Conservation (phyloP, 2,888 invertebrate genomes). For the Heliconius ethilla region DNA sequence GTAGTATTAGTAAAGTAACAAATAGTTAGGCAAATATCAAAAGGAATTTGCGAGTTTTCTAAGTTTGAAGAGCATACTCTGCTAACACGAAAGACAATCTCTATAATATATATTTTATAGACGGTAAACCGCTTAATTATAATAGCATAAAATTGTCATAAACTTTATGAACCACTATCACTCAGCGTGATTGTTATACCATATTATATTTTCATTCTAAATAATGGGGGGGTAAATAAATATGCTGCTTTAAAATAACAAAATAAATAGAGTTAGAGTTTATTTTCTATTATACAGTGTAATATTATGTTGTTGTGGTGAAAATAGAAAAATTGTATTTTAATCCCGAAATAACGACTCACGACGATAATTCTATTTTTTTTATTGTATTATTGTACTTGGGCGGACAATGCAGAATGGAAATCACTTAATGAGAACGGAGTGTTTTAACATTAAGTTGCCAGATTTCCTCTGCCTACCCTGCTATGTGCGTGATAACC, state of each 20-base stretch:
- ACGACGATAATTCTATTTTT: no score
- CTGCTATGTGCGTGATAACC: not conserved
- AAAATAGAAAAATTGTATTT: no score
- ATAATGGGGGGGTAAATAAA: not conserved
- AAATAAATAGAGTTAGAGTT: not conserved
- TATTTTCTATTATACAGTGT: not conserved
- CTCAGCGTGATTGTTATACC: not conserved
- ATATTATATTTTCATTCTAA: not conserved
- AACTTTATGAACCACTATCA: no score
- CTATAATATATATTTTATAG: not conserved
- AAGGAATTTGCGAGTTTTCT: no score
- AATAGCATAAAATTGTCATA: not conserved
- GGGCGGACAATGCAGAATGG: not conserved
- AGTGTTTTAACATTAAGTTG: not conserved
- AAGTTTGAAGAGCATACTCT: not conserved
- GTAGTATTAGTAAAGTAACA: no score
- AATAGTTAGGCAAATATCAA: not conserved
- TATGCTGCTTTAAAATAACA: not conserved
- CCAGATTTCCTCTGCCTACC: not conserved
- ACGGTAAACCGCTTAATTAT: not conserved
- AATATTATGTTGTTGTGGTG: no score
- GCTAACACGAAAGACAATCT: not conserved
- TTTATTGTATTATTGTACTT: not conserved
- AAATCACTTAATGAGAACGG: not conserved
- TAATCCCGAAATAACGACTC: no score